Base-by-base conservation (phyloP, 1,140 invertebrate species). In the Berghia stephanieae region DNA sequence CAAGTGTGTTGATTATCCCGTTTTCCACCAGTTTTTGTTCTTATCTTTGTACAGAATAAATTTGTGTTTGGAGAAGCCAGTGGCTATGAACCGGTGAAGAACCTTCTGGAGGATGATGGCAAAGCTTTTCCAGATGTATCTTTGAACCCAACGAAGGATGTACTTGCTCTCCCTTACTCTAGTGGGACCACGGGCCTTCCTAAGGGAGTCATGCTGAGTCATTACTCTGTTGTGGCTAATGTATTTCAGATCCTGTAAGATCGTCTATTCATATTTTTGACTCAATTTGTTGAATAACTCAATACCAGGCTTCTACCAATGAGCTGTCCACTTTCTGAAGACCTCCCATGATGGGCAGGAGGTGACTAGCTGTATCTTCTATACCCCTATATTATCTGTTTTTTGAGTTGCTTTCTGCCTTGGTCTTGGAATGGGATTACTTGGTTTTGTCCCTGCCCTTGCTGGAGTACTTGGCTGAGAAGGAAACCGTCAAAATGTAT, bases 111-210 rank as follows among this genome's bases (percentile, higher is more conserved):
- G 18, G 85, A 87, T 80, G 80, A 86, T 77, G 83, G 83, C 10
- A 75, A 57, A 6, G 36, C 57, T 3, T 86, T 86, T 43, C 83
- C 82, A 24, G 83, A 85, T 71, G 66, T 83, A 10, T 78, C 80
- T 68, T 80, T 82, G 38, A 71, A 83, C 52, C 69, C 82, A 21
- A 63, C 38, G 44, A 78, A 83, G 21, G 82, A 85, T 70, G 75
- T 84, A 3, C 46, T 84, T 13, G 79, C 79, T 10, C 68, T 88
- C 1, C 86, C 85, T 2, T 87, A 85, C 73, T 85, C 85, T 27
- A 87, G 86, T 66, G 86, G 86, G 3, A 88, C 86, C 0, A 88
- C 86, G 3, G 86, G 86, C n/a, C 75, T 86, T 1, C 86, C 86
- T 0, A 88, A 88, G 76, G 86, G 84, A 0, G 86, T 88, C 6